Base-by-base conservation (phyloP, 2,888 invertebrate genomes). In the Plebejus argus region DNA sequence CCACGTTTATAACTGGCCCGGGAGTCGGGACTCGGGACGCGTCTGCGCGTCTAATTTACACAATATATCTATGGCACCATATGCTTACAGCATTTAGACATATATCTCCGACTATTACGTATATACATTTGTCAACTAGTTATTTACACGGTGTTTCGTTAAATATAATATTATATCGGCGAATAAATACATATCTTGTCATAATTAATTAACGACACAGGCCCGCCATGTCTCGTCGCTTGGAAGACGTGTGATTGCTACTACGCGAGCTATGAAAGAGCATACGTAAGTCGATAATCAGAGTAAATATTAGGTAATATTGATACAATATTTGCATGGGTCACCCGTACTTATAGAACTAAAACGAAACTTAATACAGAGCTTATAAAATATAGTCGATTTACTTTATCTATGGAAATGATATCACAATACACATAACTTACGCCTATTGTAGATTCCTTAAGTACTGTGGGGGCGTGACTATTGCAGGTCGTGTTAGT, bases 61-160 rank as follows among this genome's bases (percentile, higher is more conserved):
- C 87, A 89, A 89, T 88, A 86, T 86, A 90, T 89, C 90, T 91
- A 94, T 94, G 94, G 94, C 94, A 94, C 93, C 89, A 88, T 89
- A 92, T 92, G 93, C 94, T 93, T 91, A 90, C 81, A 94, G 92
- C 93, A 93, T 87, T 87, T 28, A 74, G 74, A 74, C 45, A 23
- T n/a, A 71, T 20, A 74, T 74, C 20, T 53, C 53, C 49, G 53
- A 39, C 23, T 74, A 78, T 71, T 77, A 72, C 76, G 74, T 78
- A 78, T 78, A 75, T 78, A 78, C 77, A 80, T 75, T 78, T 76
- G 77, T 78, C 78, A 79, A 79, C 56, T 77, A 49, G 70, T 76
- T 79, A 77, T 77, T 77, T 77, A 77, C 77, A 76, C 18, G 20
- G 6, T 71, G 76, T 75, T 76, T 78, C 77, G 79, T 80, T 75